phyloP scores from a whole-genome alignment of 2,888 invertebrate genomes.

The Megaustenia siamemsis region DNA sequence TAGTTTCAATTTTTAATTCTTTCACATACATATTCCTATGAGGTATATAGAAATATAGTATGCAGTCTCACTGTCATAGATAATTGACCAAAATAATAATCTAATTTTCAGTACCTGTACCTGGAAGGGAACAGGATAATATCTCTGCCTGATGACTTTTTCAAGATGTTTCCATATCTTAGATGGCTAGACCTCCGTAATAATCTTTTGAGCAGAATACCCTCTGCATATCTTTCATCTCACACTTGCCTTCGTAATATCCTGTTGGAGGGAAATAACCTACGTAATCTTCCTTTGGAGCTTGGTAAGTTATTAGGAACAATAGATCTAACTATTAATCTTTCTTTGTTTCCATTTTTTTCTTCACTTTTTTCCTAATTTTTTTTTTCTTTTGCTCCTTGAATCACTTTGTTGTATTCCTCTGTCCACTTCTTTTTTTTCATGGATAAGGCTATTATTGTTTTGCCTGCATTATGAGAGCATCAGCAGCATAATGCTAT shows the following conservation, averaged over 20 bases:
- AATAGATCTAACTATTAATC: too few relatives aligned
- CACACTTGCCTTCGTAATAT: constrained; percentile 75
- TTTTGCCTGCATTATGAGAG: too few relatives aligned
- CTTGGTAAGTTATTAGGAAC: constrained; percentile 67
- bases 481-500: too few relatives aligned
- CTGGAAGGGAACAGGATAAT: constrained; percentile 77
- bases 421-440: too few relatives aligned
- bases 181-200: constrained; percentile 78
- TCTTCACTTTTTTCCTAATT: neutral
- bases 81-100: too few relatives aligned
- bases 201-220: constrained; percentile 74
- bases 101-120: constrained; percentile 76
- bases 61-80: too few relatives aligned
- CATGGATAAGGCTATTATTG: too few relatives aligned
- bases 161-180: constrained; percentile 75
- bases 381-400: neutral
- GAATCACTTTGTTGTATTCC: too few relatives aligned
- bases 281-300: constrained; percentile 77
- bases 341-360: neutral
- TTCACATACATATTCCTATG: too few relatives aligned
- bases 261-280: constrained; percentile 76
- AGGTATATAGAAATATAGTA: too few relatives aligned
- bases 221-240: constrained; percentile 74
- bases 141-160: constrained; percentile 77
- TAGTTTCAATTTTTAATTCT: too few relatives aligned